These are phyloP conservation scores for Agapornis roseicollis DNA, from an alignment of 2,113 vertebrate species.

Conservation along the genomic window DNA sequence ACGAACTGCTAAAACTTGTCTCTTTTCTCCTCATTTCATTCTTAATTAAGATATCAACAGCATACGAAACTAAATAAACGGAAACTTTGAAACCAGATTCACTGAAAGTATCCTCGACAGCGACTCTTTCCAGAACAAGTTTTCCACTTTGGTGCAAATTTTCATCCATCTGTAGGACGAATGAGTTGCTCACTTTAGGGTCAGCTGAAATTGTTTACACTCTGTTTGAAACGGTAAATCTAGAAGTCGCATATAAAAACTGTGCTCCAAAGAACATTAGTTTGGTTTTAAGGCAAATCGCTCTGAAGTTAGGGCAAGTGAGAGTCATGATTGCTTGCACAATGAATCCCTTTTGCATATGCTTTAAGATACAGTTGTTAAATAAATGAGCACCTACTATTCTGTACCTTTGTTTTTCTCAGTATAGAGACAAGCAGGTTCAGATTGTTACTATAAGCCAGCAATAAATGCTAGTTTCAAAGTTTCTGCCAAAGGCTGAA, in stretches of 20 bases:
- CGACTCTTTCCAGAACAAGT: background rate
- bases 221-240: conserved; percentile 24
- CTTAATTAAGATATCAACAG: background rate
- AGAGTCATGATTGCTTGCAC: conserved; percentile 24
- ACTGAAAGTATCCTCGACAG: background rate
- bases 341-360: background rate
- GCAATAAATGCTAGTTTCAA: background rate
- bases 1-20: background rate
- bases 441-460: background rate
- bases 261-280: background rate
- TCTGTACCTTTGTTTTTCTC: background rate
- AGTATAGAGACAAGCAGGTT: background rate
- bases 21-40: background rate
- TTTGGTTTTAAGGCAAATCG: conserved; percentile 28
- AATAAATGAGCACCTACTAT: conserved; percentile 4
- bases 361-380: background rate
- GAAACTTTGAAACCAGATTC: background rate
- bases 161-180: background rate
- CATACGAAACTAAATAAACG: background rate
- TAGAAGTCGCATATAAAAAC: background rate
- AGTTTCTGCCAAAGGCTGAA: background rate
- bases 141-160: background rate
- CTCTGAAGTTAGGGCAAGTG: background rate
- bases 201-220: background rate
- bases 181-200: background rate